Evolutionary conservation across 2,888 invertebrate genomes (phyloP), one percentile per base, ranked within the genome.

Genomic region (Rhimphoctona megacephalus): DNA sequence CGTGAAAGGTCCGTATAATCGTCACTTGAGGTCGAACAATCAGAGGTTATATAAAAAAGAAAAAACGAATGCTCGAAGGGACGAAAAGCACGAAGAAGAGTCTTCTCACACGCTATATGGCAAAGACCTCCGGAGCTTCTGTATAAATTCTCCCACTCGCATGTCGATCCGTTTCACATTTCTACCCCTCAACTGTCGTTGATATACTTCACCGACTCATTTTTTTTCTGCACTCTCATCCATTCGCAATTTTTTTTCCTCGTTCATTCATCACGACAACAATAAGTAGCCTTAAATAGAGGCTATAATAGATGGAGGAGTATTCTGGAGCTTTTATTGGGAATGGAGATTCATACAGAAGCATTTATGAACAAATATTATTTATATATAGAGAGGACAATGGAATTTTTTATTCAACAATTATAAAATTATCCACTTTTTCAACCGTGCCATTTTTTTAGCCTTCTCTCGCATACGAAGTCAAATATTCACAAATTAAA

Each of bases 11-110:
- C 70, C 46, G 57, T 57, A 69, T 76, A 49, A 83, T 72, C 77
- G 43, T 49, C 81, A 76, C 81, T 83, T 77, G 77, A 77, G 86
- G 46, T 36, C 72, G 66, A 80, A 57, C 80, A 85, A 85, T 76
- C 83, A 52, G 39, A 30, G 22, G 36, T 25, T 33, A 25, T 54
- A 69, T 49, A 46, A 19, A 67, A 67, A 81, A 78, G 73, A 6
- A 69, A 39, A 67, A 74, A 76, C 76, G 52, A 17, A 64, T 70
- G 43, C 52, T 43, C 70, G 72, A 66, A 79, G 61, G n/a, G 46
- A 76, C 22, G 22, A 49, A n/a, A 64, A 54, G 49, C 66, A 67
- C 43, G 43, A 77, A 64, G 36, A 76, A 61, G 43, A 77, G 72
- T 54, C 67, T 77, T 83, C 61, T 61, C 57, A 64, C 76, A 30